Percentiles rank a stretch among this genome's conserved stretches.
Conservation (phyloP, 2,113 vertebrate genomes). For the Marmota monax region DNA sequence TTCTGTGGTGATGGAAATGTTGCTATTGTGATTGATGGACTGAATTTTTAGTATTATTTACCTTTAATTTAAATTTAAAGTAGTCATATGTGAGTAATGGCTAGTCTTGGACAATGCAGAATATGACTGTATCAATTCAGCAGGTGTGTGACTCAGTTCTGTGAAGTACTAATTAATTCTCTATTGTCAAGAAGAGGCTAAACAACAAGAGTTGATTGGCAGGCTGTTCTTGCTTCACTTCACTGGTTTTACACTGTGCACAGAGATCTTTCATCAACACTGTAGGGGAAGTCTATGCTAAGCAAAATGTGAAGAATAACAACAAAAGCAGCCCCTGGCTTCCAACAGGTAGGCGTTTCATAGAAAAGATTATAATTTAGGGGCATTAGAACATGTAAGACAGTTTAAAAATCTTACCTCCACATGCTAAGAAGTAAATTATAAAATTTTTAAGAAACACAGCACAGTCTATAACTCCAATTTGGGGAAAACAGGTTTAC, state of each 20-base stretch:
- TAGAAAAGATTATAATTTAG: slow-evolving; percentile 1
- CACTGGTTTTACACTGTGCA: not conserved
- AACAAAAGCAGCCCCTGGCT: not conserved
- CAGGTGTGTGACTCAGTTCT: not conserved
- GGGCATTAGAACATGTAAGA: not conserved
- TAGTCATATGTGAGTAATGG: not conserved
- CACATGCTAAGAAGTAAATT: not conserved
- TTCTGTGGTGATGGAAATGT: not conserved
- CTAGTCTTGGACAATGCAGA: not conserved
- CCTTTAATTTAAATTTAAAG: slow-evolving; percentile 30
- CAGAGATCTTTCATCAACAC: slow-evolving; percentile 13
- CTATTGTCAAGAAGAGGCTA: slow-evolving; percentile 5
- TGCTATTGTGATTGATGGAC: not conserved
- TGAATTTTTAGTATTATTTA: slow-evolving; percentile 37
- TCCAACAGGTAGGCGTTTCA: slow-evolving; percentile 30
- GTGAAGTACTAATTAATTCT: not conserved
- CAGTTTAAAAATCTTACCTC: not conserved
- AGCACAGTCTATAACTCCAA: not conserved
- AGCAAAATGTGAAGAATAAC: slow-evolving; percentile 9
- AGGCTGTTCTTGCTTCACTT: slow-evolving; percentile 12
- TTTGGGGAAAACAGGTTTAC: not conserved
- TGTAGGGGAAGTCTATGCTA: not conserved
- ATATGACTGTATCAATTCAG: not conserved
- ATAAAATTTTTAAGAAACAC: slow-evolving; percentile 11
- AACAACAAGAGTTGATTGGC: not conserved